phyloP scores from a whole-genome alignment of 2,888 invertebrate genomes.

The Chorisops tibialis region DNA sequence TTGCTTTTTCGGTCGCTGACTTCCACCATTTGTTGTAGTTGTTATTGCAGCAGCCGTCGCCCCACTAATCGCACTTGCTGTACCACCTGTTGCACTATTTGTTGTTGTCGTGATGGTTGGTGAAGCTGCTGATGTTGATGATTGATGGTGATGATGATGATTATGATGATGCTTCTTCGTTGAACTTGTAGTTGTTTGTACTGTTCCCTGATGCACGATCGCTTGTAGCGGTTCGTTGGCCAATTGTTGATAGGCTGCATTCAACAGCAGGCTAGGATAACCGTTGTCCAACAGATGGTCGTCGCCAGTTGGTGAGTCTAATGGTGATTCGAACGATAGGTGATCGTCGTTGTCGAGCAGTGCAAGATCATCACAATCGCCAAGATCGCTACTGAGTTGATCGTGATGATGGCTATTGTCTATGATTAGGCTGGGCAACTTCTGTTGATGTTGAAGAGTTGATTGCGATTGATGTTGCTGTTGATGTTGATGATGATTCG shows the following conservation, averaged over 20 bases:
- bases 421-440: constrained; percentile 25
- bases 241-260: constrained; percentile 56
- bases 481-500: constrained; percentile 26
- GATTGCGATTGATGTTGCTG: constrained; percentile 28
- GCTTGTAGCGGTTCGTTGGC: constrained; percentile 35
- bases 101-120: constrained; percentile 18
- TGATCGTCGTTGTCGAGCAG: constrained; percentile 73
- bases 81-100: constrained; percentile 20
- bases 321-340: constrained; percentile 60
- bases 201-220: constrained; percentile 12
- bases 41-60: constrained; percentile 31
- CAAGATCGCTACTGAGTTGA: constrained; percentile 55
- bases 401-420: constrained; percentile 32
- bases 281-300: constrained; percentile 62
- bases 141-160: constrained; percentile 2
- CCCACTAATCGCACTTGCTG: neutral
- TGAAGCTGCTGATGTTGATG: constrained; percentile 6
- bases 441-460: constrained; percentile 32
- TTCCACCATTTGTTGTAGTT: constrained; percentile 38
- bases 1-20: constrained; percentile 87
- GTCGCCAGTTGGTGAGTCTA: constrained; percentile 50
- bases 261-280: constrained; percentile 68
- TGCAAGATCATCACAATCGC: constrained; percentile 71
- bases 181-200: constrained; percentile 28
- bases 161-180: constrained; percentile 4